A percentile compares a stretch with the other conserved stretches of the same genome.
Conservation (phyloP, 1,140 invertebrate genomes). For the Heliconius hewitsoni region DNA sequence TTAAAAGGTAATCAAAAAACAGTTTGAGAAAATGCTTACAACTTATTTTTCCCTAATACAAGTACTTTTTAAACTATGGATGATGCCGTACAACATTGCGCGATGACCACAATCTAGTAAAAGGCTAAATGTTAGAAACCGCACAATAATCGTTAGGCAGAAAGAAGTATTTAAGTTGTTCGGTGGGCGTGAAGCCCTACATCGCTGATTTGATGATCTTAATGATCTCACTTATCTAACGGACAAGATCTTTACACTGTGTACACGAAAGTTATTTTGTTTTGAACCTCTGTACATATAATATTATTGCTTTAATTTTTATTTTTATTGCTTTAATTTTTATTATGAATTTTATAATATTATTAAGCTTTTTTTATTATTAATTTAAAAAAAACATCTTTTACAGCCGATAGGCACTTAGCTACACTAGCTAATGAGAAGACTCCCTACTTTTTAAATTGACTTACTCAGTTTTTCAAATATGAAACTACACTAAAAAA, state of each 20-base stretch:
- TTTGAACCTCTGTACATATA: neutral
- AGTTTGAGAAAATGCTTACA: neutral
- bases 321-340: neutral
- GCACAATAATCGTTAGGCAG: conserved; percentile 38
- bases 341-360: too few relatives aligned
- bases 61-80: neutral
- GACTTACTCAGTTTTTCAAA: too few relatives aligned
- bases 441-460: too few relatives aligned
- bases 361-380: too few relatives aligned
- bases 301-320: neutral
- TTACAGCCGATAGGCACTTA: too few relatives aligned
- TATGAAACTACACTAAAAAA: too few relatives aligned
- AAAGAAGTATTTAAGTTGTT: conserved; percentile 45
- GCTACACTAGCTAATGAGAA: too few relatives aligned
- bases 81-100: neutral
- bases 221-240: conserved; percentile 36
- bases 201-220: conserved; percentile 41
- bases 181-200: conserved; percentile 53
- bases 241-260: conserved; percentile 33
- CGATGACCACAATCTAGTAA: conserved; percentile 20
- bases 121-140: conserved; percentile 32
- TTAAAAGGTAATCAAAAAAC: neutral
- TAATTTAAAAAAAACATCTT: too few relatives aligned
- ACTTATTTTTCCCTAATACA: neutral
- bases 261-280: conserved; percentile 3